Evolutionary conservation across 2,113 vertebrate genomes (phyloP).

Genomic region (Nothobranchius kuhntae): DNA sequence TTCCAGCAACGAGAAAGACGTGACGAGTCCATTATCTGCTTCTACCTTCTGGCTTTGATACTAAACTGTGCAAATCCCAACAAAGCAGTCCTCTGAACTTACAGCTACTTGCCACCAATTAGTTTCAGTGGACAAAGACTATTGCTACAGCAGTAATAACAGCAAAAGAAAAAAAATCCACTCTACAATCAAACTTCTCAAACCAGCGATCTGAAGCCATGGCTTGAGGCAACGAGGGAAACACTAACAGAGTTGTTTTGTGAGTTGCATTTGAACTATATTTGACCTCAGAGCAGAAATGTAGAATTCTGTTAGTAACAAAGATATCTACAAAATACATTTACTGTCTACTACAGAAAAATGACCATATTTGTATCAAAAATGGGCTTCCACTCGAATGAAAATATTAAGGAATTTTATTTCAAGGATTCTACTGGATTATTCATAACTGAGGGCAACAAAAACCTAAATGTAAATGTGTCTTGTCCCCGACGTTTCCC

Average conservation of each 20-base stretch:
- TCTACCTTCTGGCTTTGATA: neutral
- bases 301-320: neutral
- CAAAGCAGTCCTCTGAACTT: neutral
- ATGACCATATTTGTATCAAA: neutral
- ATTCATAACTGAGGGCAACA: constrained; percentile 5
- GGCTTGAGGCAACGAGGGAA: neutral
- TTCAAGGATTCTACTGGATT: constrained; percentile 2
- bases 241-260: neutral
- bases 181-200: too few relatives aligned
- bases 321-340: neutral
- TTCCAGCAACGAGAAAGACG: too few relatives aligned
- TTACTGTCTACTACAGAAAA: neutral
- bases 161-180: too few relatives aligned
- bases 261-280: neutral
- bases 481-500: constrained; percentile 14
- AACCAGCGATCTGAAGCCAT: neutral
- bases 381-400: neutral
- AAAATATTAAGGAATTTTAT: constrained; percentile 19
- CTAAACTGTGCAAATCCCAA: neutral
- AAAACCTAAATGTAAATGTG: constrained; percentile 23
- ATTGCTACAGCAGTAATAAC: neutral
- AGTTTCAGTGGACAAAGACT: neutral
- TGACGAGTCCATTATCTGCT: too few relatives aligned
- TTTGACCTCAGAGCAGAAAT: neutral
- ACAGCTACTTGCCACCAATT: neutral